Evolutionary conservation across 92 coral and sea anemone species (phyloP).

Genomic region (Parazoanthus darwini): DNA sequence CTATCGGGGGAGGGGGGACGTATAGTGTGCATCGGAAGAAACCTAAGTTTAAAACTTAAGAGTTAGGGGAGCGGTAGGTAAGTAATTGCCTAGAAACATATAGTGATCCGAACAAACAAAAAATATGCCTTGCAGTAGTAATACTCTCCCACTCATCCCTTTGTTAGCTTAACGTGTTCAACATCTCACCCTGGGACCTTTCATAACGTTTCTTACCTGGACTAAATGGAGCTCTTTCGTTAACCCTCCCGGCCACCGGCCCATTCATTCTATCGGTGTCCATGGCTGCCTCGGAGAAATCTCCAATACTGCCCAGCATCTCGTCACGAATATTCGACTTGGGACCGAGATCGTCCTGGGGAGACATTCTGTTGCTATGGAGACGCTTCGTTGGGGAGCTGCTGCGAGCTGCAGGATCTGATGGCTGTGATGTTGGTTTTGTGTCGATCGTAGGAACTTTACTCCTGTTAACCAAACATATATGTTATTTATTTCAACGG

Average conservation of each 20-base stretch:
- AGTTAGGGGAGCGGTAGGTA: too few species aligned
- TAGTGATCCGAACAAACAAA: too few species aligned
- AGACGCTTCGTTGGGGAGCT: conserved; percentile 64
- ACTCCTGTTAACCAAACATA: conserved; percentile 54
- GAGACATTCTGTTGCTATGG: conserved; percentile 45
- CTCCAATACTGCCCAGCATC: conserved; percentile 35
- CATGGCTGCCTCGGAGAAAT: conserved; percentile 39
- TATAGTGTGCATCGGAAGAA: too few species aligned
- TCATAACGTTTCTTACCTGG: conserved; percentile 2
- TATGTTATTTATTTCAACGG: too few species aligned
- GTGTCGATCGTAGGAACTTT: conserved; percentile 73
- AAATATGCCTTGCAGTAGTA: too few species aligned
- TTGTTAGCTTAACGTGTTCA: too few species aligned
- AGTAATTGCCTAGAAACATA: too few species aligned
- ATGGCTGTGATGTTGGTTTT: conserved; percentile 40
- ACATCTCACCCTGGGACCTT: too few species aligned
- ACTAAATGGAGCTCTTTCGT: conserved; percentile 26
- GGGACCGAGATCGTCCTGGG: conserved; percentile 23
- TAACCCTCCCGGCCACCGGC: neutral
- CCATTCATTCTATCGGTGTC: conserved; percentile 25
- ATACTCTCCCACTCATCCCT: too few species aligned
- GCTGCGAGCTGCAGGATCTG: conserved; percentile 49
- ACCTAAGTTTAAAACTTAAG: too few species aligned
- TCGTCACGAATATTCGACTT: conserved; percentile 7
- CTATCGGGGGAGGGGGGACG: too few species aligned